These are phyloP conservation scores for Meriones unguiculatus DNA, from an alignment of 2,113 vertebrate species.

Conservation along the genomic window DNA sequence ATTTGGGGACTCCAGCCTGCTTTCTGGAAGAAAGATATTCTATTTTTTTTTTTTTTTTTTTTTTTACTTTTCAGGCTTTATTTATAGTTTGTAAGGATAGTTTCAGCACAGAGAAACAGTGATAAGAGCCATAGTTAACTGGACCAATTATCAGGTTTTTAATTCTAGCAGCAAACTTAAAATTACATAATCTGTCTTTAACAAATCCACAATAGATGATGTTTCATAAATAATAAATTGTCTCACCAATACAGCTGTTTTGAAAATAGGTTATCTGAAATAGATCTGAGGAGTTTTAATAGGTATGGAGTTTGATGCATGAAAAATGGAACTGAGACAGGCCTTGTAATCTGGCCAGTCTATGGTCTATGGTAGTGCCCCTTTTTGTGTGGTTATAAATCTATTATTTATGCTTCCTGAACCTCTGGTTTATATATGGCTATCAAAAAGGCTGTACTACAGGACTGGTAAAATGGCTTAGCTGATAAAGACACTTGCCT, in stretches of 20 bases:
- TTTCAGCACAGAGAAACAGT: neutral
- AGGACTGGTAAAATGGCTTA: neutral
- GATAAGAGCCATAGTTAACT: neutral
- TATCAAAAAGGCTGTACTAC: neutral
- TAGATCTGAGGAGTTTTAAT: neutral
- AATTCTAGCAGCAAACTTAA: neutral
- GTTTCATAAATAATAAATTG: neutral
- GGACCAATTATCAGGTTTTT: neutral
- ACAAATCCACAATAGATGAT: neutral
- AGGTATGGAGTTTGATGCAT: neutral
- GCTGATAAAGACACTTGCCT: neutral
- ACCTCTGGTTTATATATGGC: neutral
- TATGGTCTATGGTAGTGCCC: too few species aligned
- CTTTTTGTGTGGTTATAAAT: neutral
- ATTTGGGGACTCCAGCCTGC: neutral
- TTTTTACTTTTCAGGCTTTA: neutral
- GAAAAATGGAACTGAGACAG: neutral
- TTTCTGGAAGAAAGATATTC: neutral
- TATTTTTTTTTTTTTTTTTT: too few species aligned
- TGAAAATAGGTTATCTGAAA: neutral
- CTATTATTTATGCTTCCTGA: neutral
- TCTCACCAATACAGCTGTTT: neutral
- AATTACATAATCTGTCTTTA: neutral
- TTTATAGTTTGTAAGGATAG: neutral
- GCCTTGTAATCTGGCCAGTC: neutral